Evolutionary conservation across 2,113 vertebrate species (phyloP).

Genomic region (Zosterops lateralis): DNA sequence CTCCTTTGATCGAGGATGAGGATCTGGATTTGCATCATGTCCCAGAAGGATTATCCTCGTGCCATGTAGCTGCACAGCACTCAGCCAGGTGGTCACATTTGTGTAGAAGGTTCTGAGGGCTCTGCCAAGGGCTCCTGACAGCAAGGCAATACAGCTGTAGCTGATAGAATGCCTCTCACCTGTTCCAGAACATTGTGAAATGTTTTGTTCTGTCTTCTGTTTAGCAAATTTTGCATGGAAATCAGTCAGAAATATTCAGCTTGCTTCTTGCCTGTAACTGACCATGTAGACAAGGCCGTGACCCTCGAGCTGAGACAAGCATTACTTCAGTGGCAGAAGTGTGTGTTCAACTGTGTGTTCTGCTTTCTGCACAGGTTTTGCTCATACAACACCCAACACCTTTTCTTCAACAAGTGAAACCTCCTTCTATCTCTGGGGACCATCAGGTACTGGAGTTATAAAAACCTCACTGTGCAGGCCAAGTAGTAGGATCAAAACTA

Average conservation of each 20-base stretch:
- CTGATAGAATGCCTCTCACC: neutral
- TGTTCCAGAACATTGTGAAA: neutral
- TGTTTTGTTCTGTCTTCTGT: neutral
- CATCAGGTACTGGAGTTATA: slow-evolving; percentile 59
- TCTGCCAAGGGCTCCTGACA: neutral
- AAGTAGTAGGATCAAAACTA: slow-evolving; percentile 73
- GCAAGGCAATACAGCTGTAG: neutral
- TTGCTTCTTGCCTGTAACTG: neutral
- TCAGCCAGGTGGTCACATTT: neutral
- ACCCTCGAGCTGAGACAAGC: neutral
- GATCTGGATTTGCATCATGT: neutral
- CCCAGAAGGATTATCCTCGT: neutral
- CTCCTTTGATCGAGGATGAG: neutral
- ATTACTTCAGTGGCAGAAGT: neutral
- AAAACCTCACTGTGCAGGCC: slow-evolving; percentile 69
- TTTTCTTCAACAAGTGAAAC: slow-evolving; percentile 75
- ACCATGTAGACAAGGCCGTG: neutral
- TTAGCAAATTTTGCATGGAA: neutral
- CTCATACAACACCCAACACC: slow-evolving; percentile 63
- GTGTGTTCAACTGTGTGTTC: neutral
- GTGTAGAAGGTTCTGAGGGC: neutral
- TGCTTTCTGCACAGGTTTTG: slow-evolving; percentile 61
- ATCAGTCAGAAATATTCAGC: neutral
- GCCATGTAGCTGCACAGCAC: neutral
- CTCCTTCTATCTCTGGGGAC: slow-evolving; percentile 81